phyloP scores from a whole-genome alignment of 2,797 vertebrate species.

The Manis pentadactyla region DNA sequence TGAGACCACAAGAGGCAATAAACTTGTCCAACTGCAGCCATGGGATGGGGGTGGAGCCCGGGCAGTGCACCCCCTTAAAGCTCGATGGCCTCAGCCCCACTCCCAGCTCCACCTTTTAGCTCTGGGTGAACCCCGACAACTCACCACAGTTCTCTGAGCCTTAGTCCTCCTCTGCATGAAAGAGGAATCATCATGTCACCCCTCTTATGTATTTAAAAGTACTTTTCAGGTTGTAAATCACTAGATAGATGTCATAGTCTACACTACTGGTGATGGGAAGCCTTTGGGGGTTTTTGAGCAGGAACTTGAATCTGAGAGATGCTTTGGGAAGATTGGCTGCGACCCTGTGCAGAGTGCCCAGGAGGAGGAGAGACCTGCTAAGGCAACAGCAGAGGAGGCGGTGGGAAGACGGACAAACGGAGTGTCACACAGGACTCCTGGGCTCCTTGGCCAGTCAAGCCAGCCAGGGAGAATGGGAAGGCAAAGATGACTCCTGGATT shows the following conservation, averaged over 20 bases:
- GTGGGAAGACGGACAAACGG: neutral
- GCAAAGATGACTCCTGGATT: neutral
- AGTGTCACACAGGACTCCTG: neutral
- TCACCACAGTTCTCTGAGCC: neutral
- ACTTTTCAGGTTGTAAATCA: neutral
- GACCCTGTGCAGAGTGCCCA: neutral
- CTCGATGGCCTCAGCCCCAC: neutral
- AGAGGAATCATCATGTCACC: neutral
- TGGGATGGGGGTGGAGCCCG: neutral
- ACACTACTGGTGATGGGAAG: neutral
- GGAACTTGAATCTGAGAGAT: neutral
- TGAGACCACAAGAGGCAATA: neutral
- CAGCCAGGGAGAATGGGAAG: neutral
- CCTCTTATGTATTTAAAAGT: neutral
- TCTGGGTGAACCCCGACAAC: neutral
- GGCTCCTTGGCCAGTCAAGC: neutral
- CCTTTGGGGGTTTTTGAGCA: neutral
- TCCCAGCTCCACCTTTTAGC: neutral
- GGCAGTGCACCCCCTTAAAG: fast-evolving
- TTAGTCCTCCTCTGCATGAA: neutral
- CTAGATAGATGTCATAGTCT: neutral
- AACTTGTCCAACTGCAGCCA: neutral
- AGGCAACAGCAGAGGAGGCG: neutral
- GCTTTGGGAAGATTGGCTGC: neutral
- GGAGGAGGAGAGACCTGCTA: neutral